These are phyloP conservation scores for Netelia fuscicornis DNA, from an alignment of 2,888 invertebrate species.

Conservation along the genomic window DNA sequence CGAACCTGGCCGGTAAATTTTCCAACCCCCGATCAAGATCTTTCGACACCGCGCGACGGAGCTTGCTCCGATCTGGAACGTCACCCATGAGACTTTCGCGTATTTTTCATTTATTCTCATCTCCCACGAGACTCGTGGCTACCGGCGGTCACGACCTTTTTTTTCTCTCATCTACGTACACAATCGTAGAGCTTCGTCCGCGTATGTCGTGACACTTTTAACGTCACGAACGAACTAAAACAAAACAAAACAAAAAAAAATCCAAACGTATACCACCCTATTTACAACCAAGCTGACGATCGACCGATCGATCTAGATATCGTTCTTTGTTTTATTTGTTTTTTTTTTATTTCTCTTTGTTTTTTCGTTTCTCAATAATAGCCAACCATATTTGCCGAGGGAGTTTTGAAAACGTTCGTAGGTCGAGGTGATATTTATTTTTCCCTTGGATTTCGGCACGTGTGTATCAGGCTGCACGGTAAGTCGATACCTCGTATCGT, in stretches of 20 bases:
- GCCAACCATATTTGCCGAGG: neutral
- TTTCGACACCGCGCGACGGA: neutral
- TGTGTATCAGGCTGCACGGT: conserved; percentile 31
- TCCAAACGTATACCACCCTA: neutral
- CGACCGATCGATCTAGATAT: conserved; percentile 43
- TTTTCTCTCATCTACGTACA: conserved; percentile 19
- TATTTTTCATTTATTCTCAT: conserved; percentile 40
- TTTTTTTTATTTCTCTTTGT: neutral
- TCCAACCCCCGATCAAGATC: neutral
- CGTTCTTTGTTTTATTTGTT: neutral
- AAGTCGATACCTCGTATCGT: neutral
- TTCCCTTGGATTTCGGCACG: conserved; percentile 35
- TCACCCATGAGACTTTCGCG: conserved; percentile 5
- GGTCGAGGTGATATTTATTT: conserved; percentile 2
- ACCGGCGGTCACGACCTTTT: neutral
- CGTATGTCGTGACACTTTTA: neutral
- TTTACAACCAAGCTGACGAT: conserved; percentile 5
- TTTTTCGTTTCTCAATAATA: conserved; percentile 19
- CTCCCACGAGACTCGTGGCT: conserved; percentile 21
- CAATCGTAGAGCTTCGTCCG: conserved; percentile 4
- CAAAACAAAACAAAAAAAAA: neutral
- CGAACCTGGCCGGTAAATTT: neutral
- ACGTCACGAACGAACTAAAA: neutral
- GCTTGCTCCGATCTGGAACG: conserved; percentile 9
- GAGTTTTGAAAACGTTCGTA: conserved; percentile 13